These are phyloP conservation scores for Zoroaster sp. DNA, from an alignment of 53 echinoderm and acorn worm species.

Conservation along the genomic window DNA sequence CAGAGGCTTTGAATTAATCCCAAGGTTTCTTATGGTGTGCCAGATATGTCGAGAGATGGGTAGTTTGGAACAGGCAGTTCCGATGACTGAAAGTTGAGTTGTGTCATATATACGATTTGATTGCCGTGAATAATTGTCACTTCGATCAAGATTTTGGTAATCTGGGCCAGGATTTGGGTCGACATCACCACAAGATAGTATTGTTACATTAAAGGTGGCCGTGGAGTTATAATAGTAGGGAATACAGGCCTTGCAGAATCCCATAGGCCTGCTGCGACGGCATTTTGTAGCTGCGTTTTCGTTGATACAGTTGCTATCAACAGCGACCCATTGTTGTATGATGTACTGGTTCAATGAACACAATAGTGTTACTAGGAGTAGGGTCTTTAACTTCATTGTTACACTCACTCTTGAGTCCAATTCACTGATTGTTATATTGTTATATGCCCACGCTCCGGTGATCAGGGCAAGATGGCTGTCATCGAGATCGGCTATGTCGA, in stretches of 20 bases:
- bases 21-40: neutral
- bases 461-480: neutral
- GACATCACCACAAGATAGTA: slow-evolving; percentile 8
- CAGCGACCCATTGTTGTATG: neutral
- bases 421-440: neutral
- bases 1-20: neutral
- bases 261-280: neutral
- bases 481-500: neutral
- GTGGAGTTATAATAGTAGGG: neutral
- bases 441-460: neutral
- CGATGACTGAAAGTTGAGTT: neutral
- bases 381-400: neutral
- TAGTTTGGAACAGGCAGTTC: neutral
- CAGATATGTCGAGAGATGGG: neutral
- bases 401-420: neutral
- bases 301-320: neutral
- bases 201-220: neutral
- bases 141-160: neutral
- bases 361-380: neutral
- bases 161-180: slow-evolving; percentile 18
- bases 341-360: neutral
- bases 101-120: neutral
- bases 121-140: neutral
- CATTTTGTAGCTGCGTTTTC: neutral
- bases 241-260: neutral